phyloP scores from a whole-genome alignment of 2,113 vertebrate genomes.

The Progne subis region DNA sequence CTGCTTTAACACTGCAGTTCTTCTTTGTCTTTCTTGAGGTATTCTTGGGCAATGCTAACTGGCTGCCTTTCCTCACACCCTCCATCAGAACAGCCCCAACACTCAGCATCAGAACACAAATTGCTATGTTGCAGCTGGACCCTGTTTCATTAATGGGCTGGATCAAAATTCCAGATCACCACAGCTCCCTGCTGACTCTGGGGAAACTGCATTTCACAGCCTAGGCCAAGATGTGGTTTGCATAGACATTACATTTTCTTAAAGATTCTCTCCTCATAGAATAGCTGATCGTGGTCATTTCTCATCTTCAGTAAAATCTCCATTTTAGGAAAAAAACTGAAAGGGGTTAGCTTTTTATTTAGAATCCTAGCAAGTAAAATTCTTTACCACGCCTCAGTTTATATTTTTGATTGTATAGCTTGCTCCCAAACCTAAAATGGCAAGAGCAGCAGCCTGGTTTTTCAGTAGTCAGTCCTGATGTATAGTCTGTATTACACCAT shows the following conservation, averaged over 20 bases:
- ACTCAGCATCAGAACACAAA: conserved; percentile 19
- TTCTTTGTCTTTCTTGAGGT: conserved; percentile 30
- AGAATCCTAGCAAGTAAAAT: neutral
- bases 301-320: conserved; percentile 29
- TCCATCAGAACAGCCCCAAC: neutral
- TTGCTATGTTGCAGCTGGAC: conserved; percentile 50
- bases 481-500: neutral
- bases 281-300: conserved; percentile 40
- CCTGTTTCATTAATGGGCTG: conserved; percentile 45
- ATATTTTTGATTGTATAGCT: neutral
- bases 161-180: conserved; percentile 61
- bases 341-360: neutral
- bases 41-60: neutral
- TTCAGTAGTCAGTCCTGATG: neutral
- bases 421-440: neutral
- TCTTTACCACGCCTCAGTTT: neutral
- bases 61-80: neutral
- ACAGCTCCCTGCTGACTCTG: conserved; percentile 59
- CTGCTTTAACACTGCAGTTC: neutral
- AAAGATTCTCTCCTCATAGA: conserved; percentile 17
- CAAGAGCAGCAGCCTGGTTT: neutral
- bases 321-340: conserved; percentile 47
- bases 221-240: conserved; percentile 61
- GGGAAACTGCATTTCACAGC: conserved; percentile 29
- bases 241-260: conserved; percentile 27